Evolutionary conservation across 2,888 invertebrate genomes (phyloP), one percentile per base, ranked within the genome.

Genomic region (Luffia ferchaultella): DNA sequence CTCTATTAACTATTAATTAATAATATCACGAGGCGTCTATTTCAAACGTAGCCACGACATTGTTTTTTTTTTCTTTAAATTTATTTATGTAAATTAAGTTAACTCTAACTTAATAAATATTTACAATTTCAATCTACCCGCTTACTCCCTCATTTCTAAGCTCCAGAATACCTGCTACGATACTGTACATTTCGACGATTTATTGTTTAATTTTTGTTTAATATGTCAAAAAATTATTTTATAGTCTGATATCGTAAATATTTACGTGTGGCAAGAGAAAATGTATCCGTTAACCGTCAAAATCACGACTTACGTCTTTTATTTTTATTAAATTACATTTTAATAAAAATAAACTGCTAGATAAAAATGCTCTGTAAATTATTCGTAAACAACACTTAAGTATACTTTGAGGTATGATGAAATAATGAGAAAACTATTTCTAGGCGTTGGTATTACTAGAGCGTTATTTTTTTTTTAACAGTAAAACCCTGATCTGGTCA

Each of bases 1-100:
- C 70, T 70, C 76, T 82, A 80, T 77, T 41, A 5, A 19, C 17
- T 47, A 40, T 19, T 78, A 76, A 68, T 78, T 79, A 71, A 75
- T 78, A 79, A 82, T 83, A 83, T 83, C 83, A 83, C 83, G 83
- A 77, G 82, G 83, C 79, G 59, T 71, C 67, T 67, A 69, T 70
- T 72, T 70, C 65, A 64, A 73, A 72, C 63, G 72, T 67, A 69
- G 80, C 80, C 82, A 70, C 79, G 80, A 74, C n/a, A n/a, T n/a
- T n/a, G n/a, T n/a, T n/a, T n/a, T n/a, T n/a, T 76, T 16, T 63
- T 62, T 70, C 67, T 62, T 17, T 18, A 49, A 42, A 45, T 30
- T 30, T 64, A 63, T 65, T 48, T 64, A 67, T 65, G 67, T 43
- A 65, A 64, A 65, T 43, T 73, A 65, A n/a, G n/a, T 68, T 64